These are phyloP conservation scores for Amphiprion percula DNA, from an alignment of 2,113 vertebrate genomes.

Conservation along the genomic window DNA sequence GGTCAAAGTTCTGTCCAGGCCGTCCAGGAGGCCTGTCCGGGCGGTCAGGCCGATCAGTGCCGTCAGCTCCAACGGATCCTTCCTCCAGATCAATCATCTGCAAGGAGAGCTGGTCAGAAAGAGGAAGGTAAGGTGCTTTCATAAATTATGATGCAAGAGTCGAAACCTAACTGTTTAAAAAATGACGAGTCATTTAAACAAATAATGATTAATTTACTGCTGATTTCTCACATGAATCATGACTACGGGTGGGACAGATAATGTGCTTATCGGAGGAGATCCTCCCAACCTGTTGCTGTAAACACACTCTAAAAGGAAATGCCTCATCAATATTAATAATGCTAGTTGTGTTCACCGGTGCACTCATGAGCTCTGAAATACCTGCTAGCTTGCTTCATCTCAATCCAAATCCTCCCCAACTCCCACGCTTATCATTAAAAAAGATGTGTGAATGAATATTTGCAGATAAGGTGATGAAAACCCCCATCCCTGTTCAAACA, in stretches of 20 bases:
- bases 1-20: slow-evolving; percentile 42
- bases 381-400: neutral
- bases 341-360: neutral
- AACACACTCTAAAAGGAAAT: slow-evolving; percentile 7
- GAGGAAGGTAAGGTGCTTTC: slow-evolving; percentile 74
- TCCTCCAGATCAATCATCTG: slow-evolving; percentile 81
- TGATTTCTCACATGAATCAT: neutral
- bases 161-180: no score
- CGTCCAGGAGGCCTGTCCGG: slow-evolving; percentile 67
- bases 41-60: slow-evolving; percentile 78
- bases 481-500: neutral
- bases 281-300: neutral
- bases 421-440: neutral
- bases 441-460: neutral
- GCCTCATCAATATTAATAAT: neutral
- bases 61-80: slow-evolving; percentile 63
- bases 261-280: no score
- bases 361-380: neutral
- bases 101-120: slow-evolving; percentile 85
- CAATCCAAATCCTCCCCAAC: neutral
- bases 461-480: neutral
- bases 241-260: neutral
- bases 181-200: no score
- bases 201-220: neutral
- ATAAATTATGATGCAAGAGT: neutral